Percentiles rank a stretch among this genome's conserved stretches.
Evolutionary conservation across 2,113 vertebrate genomes (phyloP).

Genomic region (Argyrosomus japonicus): DNA sequence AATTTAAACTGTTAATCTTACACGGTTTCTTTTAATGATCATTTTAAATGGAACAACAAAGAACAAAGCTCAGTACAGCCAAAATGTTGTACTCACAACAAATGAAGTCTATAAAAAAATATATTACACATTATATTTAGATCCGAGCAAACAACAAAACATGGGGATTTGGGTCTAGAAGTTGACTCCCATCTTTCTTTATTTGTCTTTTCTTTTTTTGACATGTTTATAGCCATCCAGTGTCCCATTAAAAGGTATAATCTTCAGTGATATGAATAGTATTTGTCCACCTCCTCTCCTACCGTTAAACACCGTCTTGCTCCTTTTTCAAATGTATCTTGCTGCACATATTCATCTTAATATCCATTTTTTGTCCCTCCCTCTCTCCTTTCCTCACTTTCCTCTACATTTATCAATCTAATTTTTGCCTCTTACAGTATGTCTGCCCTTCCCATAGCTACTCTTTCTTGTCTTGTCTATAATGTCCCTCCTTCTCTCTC

Average conservation of each 20-base stretch:
- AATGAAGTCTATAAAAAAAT: not conserved
- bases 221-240: not conserved
- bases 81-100: not conserved
- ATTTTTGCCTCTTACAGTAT: not conserved
- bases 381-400: not conserved
- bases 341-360: not conserved
- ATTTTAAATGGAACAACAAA: conserved; percentile 10
- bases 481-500: conserved; percentile 36
- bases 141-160: not conserved
- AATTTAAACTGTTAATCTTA: not conserved
- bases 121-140: not conserved
- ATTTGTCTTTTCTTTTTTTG: not conserved
- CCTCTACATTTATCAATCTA: conserved; percentile 16
- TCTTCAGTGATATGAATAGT: not conserved
- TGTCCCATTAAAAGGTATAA: not conserved
- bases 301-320: not conserved
- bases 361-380: not conserved
- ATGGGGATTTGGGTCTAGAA: not conserved
- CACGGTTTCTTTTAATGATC: not conserved
- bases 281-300: not conserved
- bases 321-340: not conserved
- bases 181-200: not conserved
- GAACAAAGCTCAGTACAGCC: not conserved
- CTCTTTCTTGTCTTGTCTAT: conserved; percentile 35
- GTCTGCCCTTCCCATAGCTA: conserved; percentile 6